Conservation (phyloP, 2,797 vertebrate species). For the Eurystomus glaucurus region DNA sequence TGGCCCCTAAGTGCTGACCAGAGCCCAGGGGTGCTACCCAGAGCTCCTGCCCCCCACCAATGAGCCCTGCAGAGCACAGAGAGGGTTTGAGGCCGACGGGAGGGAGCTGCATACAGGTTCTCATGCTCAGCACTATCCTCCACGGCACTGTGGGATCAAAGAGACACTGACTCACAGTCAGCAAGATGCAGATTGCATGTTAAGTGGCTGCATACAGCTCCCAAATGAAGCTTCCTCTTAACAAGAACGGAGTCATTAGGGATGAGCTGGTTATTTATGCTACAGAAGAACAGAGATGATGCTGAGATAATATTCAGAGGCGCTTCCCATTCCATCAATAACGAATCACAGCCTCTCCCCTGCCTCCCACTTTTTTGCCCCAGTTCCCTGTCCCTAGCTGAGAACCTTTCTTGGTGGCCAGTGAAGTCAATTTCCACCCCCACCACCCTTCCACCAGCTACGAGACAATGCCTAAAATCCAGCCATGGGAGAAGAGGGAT, state of each 20-base stretch:
- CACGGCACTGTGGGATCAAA: background rate
- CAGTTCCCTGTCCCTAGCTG: background rate
- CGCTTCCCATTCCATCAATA: background rate
- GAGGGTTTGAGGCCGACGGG: background rate
- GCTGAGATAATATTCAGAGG: background rate
- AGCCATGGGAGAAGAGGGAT: background rate
- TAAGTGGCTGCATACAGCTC: conserved; percentile 29
- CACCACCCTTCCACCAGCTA: background rate
- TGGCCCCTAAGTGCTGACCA: background rate
- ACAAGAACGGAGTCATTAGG: background rate
- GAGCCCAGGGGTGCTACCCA: background rate
- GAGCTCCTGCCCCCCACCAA: rapidly evolving
- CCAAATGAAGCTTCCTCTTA: background rate
- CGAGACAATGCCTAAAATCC: background rate
- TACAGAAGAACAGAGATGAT: background rate
- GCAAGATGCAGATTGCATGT: conserved; percentile 2
- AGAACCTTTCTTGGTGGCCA: background rate
- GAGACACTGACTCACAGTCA: background rate
- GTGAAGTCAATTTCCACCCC: background rate
- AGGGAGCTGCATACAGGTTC: background rate
- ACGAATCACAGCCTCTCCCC: background rate
- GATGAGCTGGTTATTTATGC: background rate
- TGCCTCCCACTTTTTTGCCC: background rate
- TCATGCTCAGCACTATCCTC: background rate
- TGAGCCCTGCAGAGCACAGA: background rate